Base-by-base conservation (phyloP, 2,113 vertebrate species). In the Oryzias curvinotus region DNA sequence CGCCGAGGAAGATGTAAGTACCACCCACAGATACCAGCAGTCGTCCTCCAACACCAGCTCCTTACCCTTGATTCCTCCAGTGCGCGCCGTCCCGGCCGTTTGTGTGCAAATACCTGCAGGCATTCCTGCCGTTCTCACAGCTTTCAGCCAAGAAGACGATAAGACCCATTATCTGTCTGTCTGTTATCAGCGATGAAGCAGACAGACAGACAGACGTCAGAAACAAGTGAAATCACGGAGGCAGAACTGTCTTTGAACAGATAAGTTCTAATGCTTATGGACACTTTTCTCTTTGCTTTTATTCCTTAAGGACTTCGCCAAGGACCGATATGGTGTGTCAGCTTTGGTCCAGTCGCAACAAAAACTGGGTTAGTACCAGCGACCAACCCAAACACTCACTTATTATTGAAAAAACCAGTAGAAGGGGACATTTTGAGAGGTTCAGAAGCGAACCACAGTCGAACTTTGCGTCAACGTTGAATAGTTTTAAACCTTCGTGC, bases 311-410 rank as follows among this genome's bases (percentile, higher is more conserved):
- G 97, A 99, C 87, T 98, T 95, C 91, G 96, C 97, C 68, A 96
- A 97, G 86, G 97, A 98, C 83, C 92, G 93, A 73, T 98, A 99
- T 57, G 96, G 96, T 66, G 75, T 96, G 62, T 80, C 92, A 48
- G 85, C 93, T 54, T 91, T 98, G 95, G 92, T 98, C 80, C 96
- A 97, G 62, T 98, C 97, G 42, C 95, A 96, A 85, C 91, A 98
- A 67, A 98, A 97, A 90, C 90, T 95, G 90, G 96, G 97, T 99
- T 80, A 92, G 96, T 95, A 80, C 25, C 36, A 48, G n/a, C 49
- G 15, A 57, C 53, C 57, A 1, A 13, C 15, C 16, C 47, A 52
- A 10, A 14, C 21, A 26, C 23, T 43, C 13, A 19, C 36, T 18
- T 14, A 36, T 18, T n/a, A 1, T 53, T 3, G 21, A 60, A 52